A percentile compares a stretch with the other conserved stretches of the same genome.
phyloP scores from a whole-genome alignment of 2,113 vertebrate genomes.

The Urocolius indicus region DNA sequence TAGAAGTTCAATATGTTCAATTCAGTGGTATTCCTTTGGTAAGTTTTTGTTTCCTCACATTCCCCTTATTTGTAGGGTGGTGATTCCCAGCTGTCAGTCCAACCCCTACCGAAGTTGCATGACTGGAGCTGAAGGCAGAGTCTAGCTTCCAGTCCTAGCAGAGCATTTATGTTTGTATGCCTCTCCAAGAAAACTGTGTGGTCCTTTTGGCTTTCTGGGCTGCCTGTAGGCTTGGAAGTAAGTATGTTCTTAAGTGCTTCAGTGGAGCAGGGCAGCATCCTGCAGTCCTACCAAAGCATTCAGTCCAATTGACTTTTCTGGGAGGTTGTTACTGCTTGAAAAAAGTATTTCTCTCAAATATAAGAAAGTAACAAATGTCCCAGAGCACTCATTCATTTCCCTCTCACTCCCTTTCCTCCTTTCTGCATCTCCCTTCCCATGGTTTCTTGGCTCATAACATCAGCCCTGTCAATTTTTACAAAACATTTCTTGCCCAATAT shows the following conservation, averaged over 20 bases:
- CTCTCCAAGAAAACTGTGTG: neutral
- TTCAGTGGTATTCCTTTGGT: neutral
- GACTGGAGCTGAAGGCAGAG: neutral
- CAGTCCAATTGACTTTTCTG: neutral
- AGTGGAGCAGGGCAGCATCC: neutral
- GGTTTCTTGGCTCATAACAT: neutral
- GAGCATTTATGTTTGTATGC: neutral
- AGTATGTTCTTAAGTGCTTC: neutral
- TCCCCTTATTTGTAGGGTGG: neutral
- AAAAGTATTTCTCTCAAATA: neutral
- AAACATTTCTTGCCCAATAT: neutral
- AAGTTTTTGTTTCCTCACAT: neutral
- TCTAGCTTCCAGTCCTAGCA: neutral
- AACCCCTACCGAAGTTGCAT: neutral
- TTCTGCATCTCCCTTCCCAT: neutral
- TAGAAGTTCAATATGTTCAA: neutral
- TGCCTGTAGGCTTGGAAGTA: neutral
- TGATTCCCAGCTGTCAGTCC: neutral
- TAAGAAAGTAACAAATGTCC: neutral
- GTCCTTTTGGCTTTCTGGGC: neutral
- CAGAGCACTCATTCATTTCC: neutral
- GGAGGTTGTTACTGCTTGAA: slow-evolving; percentile 10
- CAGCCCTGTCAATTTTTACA: neutral
- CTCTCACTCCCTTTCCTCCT: neutral
- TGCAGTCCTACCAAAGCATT: neutral